Conservation (phyloP, 2,888 invertebrate genomes). For the Torymus tubicola region DNA sequence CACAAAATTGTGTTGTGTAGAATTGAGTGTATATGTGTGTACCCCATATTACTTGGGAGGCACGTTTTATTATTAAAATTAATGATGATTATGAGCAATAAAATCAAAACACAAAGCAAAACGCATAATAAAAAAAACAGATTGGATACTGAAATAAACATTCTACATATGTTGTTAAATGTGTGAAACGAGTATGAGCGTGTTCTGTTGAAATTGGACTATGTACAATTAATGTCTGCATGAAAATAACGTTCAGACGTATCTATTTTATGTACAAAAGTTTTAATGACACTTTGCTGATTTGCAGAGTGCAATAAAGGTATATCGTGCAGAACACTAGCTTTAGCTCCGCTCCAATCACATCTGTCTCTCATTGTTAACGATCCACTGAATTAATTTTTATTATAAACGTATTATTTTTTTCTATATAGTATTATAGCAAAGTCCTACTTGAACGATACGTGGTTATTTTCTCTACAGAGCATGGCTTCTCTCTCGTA, state of each 20-base stretch:
- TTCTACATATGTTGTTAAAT: conserved; percentile 78
- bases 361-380: conserved; percentile 76
- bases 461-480: conserved; percentile 72
- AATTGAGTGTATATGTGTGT: conserved; percentile 14
- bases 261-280: conserved; percentile 56
- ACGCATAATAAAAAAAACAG: conserved; percentile 74
- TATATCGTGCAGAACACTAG: conserved; percentile 59
- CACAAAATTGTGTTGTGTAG: conserved; percentile 24
- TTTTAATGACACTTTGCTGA: conserved; percentile 46
- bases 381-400: conserved; percentile 70
- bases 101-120: conserved; percentile 8
- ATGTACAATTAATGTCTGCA: conserved; percentile 71
- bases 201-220: conserved; percentile 67
- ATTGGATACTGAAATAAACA: conserved; percentile 82
- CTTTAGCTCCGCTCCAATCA: conserved; percentile 72
- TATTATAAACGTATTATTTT: conserved; percentile 67
- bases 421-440: conserved; percentile 54
- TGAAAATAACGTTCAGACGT: conserved; percentile 24
- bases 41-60: conserved; percentile 1
- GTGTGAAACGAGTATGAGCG: conserved; percentile 71
- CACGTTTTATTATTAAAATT: conserved; percentile 9
- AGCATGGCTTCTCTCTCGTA: conserved; percentile 64
- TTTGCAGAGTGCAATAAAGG: conserved; percentile 43
- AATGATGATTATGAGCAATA: background rate
- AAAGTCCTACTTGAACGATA: conserved; percentile 69